Evolutionary conservation across 2,113 vertebrate genomes (phyloP).

Genomic region (Marcusenius ussheri): DNA sequence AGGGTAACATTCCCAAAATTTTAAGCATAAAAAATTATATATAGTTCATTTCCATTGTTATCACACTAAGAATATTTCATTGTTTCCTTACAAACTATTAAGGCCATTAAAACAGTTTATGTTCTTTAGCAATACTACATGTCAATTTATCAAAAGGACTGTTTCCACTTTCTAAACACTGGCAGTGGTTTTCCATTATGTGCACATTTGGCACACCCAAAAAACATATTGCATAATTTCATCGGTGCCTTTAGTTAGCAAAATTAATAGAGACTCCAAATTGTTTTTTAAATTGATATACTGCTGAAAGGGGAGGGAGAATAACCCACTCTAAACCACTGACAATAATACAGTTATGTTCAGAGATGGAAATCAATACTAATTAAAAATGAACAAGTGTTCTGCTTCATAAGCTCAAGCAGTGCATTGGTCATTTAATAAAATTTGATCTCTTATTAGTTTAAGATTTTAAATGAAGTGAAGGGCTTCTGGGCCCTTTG

Average conservation of each 20-base stretch:
- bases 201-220: background rate
- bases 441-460: conserved; percentile 75
- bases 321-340: conserved; percentile 36
- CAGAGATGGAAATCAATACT: conserved; percentile 83
- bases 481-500: conserved; percentile 59
- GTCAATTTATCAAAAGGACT: background rate
- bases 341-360: conserved; percentile 60
- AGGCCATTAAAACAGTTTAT: background rate
- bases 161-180: background rate
- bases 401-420: conserved; percentile 69
- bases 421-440: conserved; percentile 70
- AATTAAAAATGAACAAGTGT: conserved; percentile 85
- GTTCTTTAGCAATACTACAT: background rate
- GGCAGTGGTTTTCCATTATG: background rate
- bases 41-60: background rate
- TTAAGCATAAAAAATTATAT: background rate
- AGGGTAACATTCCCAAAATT: background rate
- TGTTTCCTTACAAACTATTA: background rate
- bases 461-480: conserved; percentile 68
- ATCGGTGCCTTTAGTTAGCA: conserved; percentile 31
- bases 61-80: background rate
- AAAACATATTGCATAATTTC: background rate
- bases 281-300: conserved; percentile 45
- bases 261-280: conserved; percentile 50
- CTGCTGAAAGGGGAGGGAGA: conserved; percentile 35